phyloP scores from a whole-genome alignment of 2,888 invertebrate genomes.

The Phragmatobia fuliginosa region DNA sequence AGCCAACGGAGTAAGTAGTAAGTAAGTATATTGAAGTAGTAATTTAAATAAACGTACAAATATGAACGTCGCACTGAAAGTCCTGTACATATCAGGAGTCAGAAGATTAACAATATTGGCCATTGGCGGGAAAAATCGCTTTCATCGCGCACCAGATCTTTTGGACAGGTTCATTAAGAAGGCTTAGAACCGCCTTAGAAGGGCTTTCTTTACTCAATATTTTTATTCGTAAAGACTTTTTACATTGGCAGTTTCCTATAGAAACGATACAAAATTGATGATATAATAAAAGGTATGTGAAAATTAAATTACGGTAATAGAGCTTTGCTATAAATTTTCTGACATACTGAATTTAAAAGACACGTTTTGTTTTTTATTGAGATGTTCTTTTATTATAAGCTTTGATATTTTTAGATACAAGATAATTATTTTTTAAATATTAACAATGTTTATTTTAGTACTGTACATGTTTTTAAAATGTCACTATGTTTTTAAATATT shows the following conservation, averaged over 20 bases:
- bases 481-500: no score
- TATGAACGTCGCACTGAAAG: conserved; percentile 11
- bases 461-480: no score
- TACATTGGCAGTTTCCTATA: conserved; percentile 25
- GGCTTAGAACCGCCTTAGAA: conserved; percentile 55
- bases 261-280: conserved; percentile 12
- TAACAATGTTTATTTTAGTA: no score
- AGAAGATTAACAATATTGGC: conserved; percentile 45
- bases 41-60: conserved; percentile 9
- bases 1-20: no score
- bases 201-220: conserved; percentile 58
- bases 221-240: conserved; percentile 53
- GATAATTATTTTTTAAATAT: neutral
- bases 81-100: conserved; percentile 14
- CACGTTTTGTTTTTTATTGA: neutral
- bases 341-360: neutral
- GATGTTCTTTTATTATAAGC: neutral
- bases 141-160: conserved; percentile 59
- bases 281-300: neutral
- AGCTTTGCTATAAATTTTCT: neutral
- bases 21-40: no score
- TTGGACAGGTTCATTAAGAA: conserved; percentile 67
- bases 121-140: conserved; percentile 53
- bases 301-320: neutral
- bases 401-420: neutral